Percentiles rank a stretch among this genome's conserved stretches.
Evolutionary conservation across 2,113 vertebrate species (phyloP).

Genomic region (Zapornia atra): DNA sequence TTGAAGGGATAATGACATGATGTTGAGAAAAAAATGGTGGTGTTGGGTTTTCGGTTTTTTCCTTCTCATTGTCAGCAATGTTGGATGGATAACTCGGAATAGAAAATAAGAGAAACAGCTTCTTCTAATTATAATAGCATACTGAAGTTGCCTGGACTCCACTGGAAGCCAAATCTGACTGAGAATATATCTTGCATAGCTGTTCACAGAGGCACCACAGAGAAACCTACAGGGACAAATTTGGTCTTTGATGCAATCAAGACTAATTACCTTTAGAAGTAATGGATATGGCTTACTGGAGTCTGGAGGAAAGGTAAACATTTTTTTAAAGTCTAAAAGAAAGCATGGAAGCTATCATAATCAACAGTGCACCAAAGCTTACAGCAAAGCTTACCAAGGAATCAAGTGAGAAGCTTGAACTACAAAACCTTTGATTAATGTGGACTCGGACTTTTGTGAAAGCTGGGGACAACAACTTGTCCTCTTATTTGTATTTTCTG

Average conservation of each 20-base stretch:
- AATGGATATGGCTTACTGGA: neutral
- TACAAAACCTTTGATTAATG: neutral
- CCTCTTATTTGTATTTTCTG: neutral
- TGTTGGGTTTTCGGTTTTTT: rapidly evolving
- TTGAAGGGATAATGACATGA: neutral
- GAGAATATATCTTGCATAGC: neutral
- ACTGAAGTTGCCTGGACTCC: neutral
- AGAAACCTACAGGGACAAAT: neutral
- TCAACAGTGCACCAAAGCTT: neutral
- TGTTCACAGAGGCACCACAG: neutral
- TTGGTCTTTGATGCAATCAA: neutral
- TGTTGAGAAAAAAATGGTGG: neutral
- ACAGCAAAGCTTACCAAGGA: neutral
- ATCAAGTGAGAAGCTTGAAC: neutral
- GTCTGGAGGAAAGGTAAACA: neutral
- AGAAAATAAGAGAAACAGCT: neutral
- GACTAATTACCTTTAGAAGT: neutral
- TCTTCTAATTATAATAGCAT: neutral
- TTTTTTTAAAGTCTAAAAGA: neutral
- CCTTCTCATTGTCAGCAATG: neutral
- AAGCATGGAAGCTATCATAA: neutral
- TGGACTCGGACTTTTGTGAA: neutral
- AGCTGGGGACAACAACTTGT: neutral
- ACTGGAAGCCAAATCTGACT: neutral
- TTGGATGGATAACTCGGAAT: neutral